These are phyloP conservation scores for Delphinus delphis DNA, from an alignment of 2,113 vertebrate genomes.

Conservation along the genomic window DNA sequence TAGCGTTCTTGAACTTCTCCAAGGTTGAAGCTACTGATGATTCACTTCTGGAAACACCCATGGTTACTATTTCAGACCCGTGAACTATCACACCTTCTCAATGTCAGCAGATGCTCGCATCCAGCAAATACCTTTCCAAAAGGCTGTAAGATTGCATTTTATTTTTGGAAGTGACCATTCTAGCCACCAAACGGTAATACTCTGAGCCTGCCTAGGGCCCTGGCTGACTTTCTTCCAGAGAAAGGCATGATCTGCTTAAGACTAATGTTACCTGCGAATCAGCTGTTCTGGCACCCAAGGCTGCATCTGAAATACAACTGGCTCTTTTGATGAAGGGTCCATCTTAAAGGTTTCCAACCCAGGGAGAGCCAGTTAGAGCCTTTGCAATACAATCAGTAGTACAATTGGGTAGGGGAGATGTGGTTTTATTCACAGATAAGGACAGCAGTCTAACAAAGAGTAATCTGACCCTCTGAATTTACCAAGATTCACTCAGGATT, in stretches of 20 bases:
- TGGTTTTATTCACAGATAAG: not conserved
- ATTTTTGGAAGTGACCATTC: not conserved
- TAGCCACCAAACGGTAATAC: not conserved
- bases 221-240: not conserved
- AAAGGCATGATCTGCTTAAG: not conserved
- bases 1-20: not conserved
- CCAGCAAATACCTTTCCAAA: not conserved
- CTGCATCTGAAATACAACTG: not conserved
- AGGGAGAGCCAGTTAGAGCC: not conserved
- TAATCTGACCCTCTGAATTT: constrained; percentile 16
- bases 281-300: not conserved
- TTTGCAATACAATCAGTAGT: not conserved
- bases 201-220: not conserved
- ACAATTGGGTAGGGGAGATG: not conserved
- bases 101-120: not conserved
- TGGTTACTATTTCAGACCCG: constrained; percentile 43
- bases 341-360: constrained; percentile 7
- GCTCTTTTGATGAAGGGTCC: not conserved
- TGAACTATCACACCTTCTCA: constrained; percentile 42
- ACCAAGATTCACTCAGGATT: constrained; percentile 61
- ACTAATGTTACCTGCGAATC: not conserved
- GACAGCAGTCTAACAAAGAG: not conserved
- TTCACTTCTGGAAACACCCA: constrained; percentile 42
- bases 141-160: not conserved
- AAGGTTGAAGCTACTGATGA: constrained; percentile 33